Base-by-base conservation (phyloP, 2,797 vertebrate species). In the Megaceryle alcyon region DNA sequence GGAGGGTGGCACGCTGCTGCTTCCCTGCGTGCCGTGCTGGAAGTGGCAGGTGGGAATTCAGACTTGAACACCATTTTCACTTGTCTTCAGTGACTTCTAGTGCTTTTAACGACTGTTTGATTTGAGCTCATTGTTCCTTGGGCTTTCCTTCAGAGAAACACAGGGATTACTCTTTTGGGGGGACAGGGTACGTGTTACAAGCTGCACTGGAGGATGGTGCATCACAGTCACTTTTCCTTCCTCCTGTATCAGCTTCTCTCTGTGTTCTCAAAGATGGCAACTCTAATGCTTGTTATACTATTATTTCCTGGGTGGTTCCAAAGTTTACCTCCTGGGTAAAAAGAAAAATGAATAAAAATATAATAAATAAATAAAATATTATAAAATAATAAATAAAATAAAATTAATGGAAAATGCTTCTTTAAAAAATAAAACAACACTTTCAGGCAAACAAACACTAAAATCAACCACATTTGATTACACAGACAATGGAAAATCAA, bases 1-100 rank as follows among this genome's bases (percentile, higher is more conserved):
- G 26, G 66, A 90, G 15, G 1, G 0, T 0, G 0, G 44, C 76
- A 78, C 23, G 35, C 5, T 0, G 0, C 77, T 51, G 39, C 59
- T 86, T 71, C 59, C 43, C 20, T 1, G 1, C 7, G 19, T 54
- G 29, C 29, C 54, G 33, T 66, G 39, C 37, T 48, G 63, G 33
- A 59, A 54, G 13, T 46, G 17, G 19, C 66, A 51, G 41, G 63
- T 53, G 35, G 21, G 22, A 87, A 72, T 93, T 73, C 37, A 56
- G 48, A n/a, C 28, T 75, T 66, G 31, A 78, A 54, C 25, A 65
- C 26, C 41, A 25, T 35, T 86, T 85, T 68, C 44, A 46, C 33
- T 63, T 26, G 12, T 85, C 60, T 91, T 64, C 65, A 31, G 7
- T 68, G 71, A 49, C 44, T 88, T 80, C 29, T 7, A 7, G 12